Evolutionary conservation across 2,113 vertebrate genomes (phyloP).

Genomic region (Lanius collurio): DNA sequence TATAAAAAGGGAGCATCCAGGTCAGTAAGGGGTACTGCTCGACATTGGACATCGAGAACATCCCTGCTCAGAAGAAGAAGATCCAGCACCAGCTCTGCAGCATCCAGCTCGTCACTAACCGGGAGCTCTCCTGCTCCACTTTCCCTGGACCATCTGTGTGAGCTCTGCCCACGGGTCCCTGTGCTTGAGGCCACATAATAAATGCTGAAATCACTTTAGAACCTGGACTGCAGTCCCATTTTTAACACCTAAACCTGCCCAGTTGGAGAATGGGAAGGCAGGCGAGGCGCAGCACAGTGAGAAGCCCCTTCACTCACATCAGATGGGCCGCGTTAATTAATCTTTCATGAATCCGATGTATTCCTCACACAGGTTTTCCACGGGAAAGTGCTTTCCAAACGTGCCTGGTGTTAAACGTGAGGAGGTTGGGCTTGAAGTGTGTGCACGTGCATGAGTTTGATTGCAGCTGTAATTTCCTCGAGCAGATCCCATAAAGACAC

Average conservation of each 20-base stretch:
- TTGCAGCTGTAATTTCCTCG: not conserved
- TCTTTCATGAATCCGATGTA: fast-evolving
- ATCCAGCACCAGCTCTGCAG: too few species aligned
- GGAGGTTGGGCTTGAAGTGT: not conserved
- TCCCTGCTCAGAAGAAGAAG: too few species aligned
- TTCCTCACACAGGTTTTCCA: not conserved
- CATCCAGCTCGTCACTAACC: too few species aligned
- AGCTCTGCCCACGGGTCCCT: too few species aligned
- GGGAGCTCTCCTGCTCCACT: too few species aligned
- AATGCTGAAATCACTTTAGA: too few species aligned
- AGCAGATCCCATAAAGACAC: not conserved
- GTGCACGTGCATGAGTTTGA: fast-evolving
- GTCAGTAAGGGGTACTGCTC: too few species aligned
- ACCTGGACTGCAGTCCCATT: too few species aligned
- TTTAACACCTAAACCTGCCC: not conserved
- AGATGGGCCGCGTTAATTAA: fast-evolving
- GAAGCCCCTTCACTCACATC: fast-evolving
- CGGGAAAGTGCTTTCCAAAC: not conserved
- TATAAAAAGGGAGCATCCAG: too few species aligned
- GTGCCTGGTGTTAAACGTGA: not conserved
- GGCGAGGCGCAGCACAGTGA: not conserved
- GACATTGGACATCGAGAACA: too few species aligned
- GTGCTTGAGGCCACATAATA: too few species aligned
- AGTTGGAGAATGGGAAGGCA: not conserved
- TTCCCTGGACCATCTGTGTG: too few species aligned